Evolutionary conservation across 30 jellyfish, hydroid and myxozoan species (phyloP).

Genomic region (Catostylus mosaicus): DNA sequence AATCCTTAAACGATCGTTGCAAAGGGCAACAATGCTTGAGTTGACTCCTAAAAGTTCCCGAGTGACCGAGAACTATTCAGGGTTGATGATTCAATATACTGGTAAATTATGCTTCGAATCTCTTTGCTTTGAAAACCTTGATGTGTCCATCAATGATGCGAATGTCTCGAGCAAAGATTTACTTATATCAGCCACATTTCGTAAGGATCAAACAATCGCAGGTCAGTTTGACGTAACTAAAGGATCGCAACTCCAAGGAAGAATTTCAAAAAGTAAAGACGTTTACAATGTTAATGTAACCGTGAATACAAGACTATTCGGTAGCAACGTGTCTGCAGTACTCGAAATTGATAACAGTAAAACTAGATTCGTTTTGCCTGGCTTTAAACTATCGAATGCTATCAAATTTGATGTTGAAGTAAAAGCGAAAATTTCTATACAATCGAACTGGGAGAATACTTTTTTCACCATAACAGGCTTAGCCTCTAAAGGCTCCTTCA

Average conservation of each 20-base stretch:
- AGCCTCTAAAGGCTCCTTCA: constrained; percentile 10
- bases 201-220: constrained; percentile 18
- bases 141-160: constrained; percentile 20
- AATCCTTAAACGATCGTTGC: constrained; percentile 11
- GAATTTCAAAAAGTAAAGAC: constrained; percentile 27
- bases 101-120: constrained; percentile 60
- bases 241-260: constrained; percentile 12
- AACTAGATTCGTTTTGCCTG: constrained; percentile 14
- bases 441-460: constrained; percentile 32
- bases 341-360: constrained; percentile 6
- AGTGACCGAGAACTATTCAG: constrained; percentile 21
- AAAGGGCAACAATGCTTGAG: neutral
- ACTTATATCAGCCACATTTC: constrained; percentile 22
- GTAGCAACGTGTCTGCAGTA: neutral
- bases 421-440: constrained; percentile 21
- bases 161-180: constrained; percentile 1
- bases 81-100: constrained; percentile 9
- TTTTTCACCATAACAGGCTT: constrained; percentile 18
- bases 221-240: constrained; percentile 34
- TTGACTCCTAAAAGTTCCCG: constrained; percentile 11
- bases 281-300: neutral
- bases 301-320: constrained; percentile 11
- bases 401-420: constrained; percentile 25
- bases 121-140: constrained; percentile 40
- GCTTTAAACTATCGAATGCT: neutral